Conservation (phyloP, 2,797 vertebrate species). For the Pelodytes ibericus region DNA sequence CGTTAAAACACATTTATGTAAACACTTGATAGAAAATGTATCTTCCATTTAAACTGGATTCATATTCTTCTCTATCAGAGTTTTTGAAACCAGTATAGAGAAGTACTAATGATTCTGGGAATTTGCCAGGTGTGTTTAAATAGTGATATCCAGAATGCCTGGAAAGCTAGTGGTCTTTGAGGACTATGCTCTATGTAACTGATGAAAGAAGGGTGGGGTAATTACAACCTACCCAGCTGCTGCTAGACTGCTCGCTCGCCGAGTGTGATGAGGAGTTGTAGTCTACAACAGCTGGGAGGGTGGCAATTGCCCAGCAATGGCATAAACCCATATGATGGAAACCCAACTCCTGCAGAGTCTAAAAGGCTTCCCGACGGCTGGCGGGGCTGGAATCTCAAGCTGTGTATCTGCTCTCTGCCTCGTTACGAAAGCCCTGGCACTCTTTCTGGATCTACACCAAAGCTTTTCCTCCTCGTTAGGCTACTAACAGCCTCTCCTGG, state of each 20-base stretch:
- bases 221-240: too few relatives aligned
- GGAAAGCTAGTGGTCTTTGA: too few relatives aligned
- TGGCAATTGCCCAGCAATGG: not conserved
- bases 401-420: conserved; percentile 61
- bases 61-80: too few relatives aligned
- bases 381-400: conserved; percentile 65
- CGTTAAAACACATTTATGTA: too few relatives aligned
- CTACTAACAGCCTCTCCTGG: conserved; percentile 45
- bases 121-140: too few relatives aligned
- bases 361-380: conserved; percentile 17
- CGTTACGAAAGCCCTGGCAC: conserved; percentile 19
- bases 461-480: conserved; percentile 51
- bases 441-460: conserved; percentile 48
- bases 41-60: too few relatives aligned
- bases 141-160: too few relatives aligned
- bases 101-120: too few relatives aligned
- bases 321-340: not conserved
- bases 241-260: not conserved
- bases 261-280: not conserved
- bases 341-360: conserved; percentile 23
- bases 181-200: too few relatives aligned
- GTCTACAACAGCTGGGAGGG: not conserved
- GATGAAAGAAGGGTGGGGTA: too few relatives aligned
- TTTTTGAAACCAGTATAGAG: too few relatives aligned
- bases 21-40: too few relatives aligned